Conservation (phyloP, 2,888 invertebrate genomes). For the Agrotis clavis region DNA sequence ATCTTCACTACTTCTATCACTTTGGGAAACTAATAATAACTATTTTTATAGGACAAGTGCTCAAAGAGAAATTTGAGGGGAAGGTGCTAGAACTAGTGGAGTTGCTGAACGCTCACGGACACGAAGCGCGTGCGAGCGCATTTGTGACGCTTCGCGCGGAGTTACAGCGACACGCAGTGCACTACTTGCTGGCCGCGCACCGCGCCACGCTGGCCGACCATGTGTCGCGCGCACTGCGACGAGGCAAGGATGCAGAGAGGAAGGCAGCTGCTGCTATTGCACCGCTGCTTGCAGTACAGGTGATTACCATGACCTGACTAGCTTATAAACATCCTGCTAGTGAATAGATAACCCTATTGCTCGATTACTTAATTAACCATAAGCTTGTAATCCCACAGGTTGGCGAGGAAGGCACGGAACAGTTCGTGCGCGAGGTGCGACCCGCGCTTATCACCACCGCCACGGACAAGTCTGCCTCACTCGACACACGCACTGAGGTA, state of each 20-base stretch:
- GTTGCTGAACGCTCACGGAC: constrained; percentile 96
- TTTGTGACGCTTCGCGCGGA: constrained; percentile 94
- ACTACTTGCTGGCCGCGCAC: constrained; percentile 94
- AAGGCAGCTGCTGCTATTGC: constrained; percentile 95
- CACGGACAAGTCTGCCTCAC: constrained; percentile 94
- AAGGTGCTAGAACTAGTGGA: constrained; percentile 97
- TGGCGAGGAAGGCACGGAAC: constrained; percentile 92
- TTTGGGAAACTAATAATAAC: neutral
- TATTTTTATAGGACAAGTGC: constrained; percentile 86
- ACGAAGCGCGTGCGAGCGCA: constrained; percentile 94
- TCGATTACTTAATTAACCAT: too few species aligned
- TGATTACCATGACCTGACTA: constrained; percentile 75
- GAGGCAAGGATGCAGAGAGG: constrained; percentile 96
- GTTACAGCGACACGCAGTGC: constrained; percentile 94
- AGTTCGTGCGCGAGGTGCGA: constrained; percentile 93
- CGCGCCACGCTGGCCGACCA: constrained; percentile 95
- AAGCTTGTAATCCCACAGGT: constrained; percentile 80
- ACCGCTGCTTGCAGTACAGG: constrained; percentile 95
- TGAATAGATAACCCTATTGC: neutral
- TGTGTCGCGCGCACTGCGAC: constrained; percentile 95
- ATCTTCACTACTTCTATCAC: too few species aligned
- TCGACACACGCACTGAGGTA: constrained; percentile 94
- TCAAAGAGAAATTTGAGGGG: constrained; percentile 94
- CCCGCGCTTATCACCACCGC: constrained; percentile 94
- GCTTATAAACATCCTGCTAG: neutral